Evolutionary conservation across 2,797 vertebrate species (phyloP).

Genomic region (Odontamblyopus rebecca): DNA sequence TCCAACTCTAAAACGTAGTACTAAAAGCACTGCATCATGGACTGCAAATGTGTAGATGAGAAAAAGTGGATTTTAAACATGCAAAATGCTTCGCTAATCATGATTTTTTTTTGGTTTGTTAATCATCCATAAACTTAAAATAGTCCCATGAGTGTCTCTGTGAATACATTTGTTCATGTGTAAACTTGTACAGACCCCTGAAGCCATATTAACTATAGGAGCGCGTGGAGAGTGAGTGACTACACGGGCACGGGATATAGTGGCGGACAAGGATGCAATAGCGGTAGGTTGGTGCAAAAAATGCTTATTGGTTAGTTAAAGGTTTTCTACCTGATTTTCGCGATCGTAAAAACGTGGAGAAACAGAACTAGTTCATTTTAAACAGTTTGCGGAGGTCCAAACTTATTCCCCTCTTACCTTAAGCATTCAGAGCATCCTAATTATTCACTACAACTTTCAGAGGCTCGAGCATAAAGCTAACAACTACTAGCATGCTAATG

Average conservation of each 20-base stretch:
- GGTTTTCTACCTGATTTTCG: no score
- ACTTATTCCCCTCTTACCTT: no score
- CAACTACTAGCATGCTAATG: no score
- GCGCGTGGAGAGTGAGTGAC: constrained; percentile 8
- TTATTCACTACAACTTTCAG: no score
- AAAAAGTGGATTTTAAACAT: not conserved
- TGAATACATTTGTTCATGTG: constrained; percentile 2
- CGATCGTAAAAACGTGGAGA: no score
- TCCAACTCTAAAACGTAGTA: not conserved
- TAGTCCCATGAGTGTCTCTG: constrained; percentile 9
- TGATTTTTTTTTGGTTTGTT: not conserved
- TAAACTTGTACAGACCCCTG: constrained; percentile 16
- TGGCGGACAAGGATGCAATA: not conserved
- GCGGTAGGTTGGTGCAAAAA: not conserved
- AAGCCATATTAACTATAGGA: constrained; percentile 48
- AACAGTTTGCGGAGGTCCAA: no score
- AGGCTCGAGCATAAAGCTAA: no score
- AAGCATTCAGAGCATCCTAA: no score
- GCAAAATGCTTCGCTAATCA: not conserved
- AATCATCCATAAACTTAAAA: not conserved
- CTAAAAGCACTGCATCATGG: not conserved
- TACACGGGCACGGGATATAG: constrained; percentile 1
- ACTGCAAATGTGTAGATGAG: not conserved
- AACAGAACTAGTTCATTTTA: no score
- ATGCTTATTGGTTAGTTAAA: not conserved